Base-by-base conservation (phyloP, 2,797 vertebrate genomes). In the Paratrypauchen microcephalus region DNA sequence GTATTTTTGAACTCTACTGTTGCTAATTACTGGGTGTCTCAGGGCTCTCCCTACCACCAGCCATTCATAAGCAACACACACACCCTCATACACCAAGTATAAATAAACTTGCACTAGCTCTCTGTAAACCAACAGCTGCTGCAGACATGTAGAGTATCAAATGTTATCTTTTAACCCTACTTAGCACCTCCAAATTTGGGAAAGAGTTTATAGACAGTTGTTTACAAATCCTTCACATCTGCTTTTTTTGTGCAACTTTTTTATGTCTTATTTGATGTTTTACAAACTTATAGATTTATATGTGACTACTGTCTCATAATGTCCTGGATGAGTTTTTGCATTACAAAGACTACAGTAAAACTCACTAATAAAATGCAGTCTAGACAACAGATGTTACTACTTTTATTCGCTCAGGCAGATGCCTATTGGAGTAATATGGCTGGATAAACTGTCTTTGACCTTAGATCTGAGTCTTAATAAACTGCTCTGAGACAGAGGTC, bases 101-200 rank as follows among this genome's bases (percentile, higher is more conserved):
- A 77, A 69, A 65, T 41, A 68, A 47, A 72, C 45, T 65, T n/a
- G 54, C 66, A 62, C 79, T 71, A 68, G 62, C 67, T 52, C 55
- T 30, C 39, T 45, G 36, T 71, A 73, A 83, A 74, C 79, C 39
- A 79, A 8, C 89, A 86, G 84, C 88, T 88, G 88, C 30, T 77
- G 75, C 54, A 19, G 65, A 39, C 45, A 68, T 28, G 70, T 41
- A 9, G 26, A 6, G 66, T 77, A 48, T 85, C 66, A 57, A 18
- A 68, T 69, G 48, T 79, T 39, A 65, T 72, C 68, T 68, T 30
- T 68, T 68, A 26, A 71, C 63, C 9, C 65, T 50, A 13, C 45
- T 69, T 28, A 63, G 18, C 50, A 11, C n/a, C 71, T 72, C 62
- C 60, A 30, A 72, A 30, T 68, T 57, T 70, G 36, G 23, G 57